Base-by-base conservation (phyloP, 2,113 vertebrate species). In the Rhinoptilus africanus region DNA sequence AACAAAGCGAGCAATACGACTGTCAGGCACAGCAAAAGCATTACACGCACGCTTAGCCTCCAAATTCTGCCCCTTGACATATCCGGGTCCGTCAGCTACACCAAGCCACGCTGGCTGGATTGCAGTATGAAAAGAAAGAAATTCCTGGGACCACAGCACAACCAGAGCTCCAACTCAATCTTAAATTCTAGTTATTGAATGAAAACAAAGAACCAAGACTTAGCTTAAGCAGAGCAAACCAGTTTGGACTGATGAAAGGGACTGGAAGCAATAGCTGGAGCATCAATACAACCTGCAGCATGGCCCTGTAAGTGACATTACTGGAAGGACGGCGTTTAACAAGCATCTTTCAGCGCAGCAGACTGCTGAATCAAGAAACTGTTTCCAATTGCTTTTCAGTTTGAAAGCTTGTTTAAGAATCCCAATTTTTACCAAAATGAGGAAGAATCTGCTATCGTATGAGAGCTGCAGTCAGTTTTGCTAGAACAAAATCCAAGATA, bases 321-420 rank as follows among this genome's bases (percentile, higher is more conserved):
- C 14, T 11, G 24, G 39, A 75, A 67, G 57, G 45, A 71, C 0
- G 0, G 5, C 7, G 14, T 12, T 48, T 35, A 23, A 59, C 26
- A 30, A 24, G 16, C 4, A 11, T 53, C 68, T 32, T 50, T 67
- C 78, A 63, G 28, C 56, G 39, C 48, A 69, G 34, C 57, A 17
- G 37, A 26, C 0, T 30, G 34, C 45, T 81, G 30, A 78, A 64
- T 15, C 74, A 74, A 69, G n/a, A 69, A 91, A 9, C 35, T 43
- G 32, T 51, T 80, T 30, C 80, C 76, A 84, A 7, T 43, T 76
- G 73, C 39, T 83, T 41, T 73, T 47, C 62, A 17, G 41, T 41
- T 66, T 66, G 87, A 51, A 57, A 32, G 75, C 43, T 45, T 80
- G 37, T 47, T 71, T 43, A 74, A 81, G 56, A 94, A 88, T n/a